Base-by-base conservation (phyloP, 1,140 invertebrate genomes). In the Eurytemora carolleeae region DNA sequence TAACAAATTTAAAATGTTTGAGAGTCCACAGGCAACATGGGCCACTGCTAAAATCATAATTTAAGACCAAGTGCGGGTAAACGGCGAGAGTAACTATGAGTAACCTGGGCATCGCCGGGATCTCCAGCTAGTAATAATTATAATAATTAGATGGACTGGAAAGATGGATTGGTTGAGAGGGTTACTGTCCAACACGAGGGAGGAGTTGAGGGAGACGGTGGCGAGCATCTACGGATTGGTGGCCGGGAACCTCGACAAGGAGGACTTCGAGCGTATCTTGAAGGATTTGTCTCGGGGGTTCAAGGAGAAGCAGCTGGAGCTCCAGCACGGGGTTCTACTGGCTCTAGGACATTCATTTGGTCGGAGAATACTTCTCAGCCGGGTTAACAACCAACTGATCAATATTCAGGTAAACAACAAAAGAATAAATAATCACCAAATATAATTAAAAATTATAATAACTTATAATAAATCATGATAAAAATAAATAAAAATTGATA, bases 241-340 rank as follows among this genome's bases (percentile, higher is more conserved):
- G n/a, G 74, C 76, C 1, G 75, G 78, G 25, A 68, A 78, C 1
- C 67, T 72, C 3, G 68, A 74, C 54, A 74, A 70, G 44, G 55
- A 66, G 15, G 64, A 68, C 3, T 69, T 73, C 62, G 65, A 69
- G 7, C 65, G 69, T 24, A 60, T 65, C 31, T 55, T 74, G 3
- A 24, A 64, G 3, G 67, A 70, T 59, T 65, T 74, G 16, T 64
- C 64, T 19, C 59, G 64, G 18, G 67, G 69, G 24, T 60, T 73
- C 18, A 66, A 69, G 58, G 68, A 69, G 56, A 61, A 75, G 71
- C 69, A 71, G 67, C 69, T 85, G 31, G 85, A 87, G 70, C 72
- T 76, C 1, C 83, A 86, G 67, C 83, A 86, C 67, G 85, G 86
- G 0, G 78, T 79, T 44, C 68, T 87, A 21, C 70, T 82, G 20